phyloP scores from a whole-genome alignment of 2,797 vertebrate species.

The Tolypeutes matacus region DNA sequence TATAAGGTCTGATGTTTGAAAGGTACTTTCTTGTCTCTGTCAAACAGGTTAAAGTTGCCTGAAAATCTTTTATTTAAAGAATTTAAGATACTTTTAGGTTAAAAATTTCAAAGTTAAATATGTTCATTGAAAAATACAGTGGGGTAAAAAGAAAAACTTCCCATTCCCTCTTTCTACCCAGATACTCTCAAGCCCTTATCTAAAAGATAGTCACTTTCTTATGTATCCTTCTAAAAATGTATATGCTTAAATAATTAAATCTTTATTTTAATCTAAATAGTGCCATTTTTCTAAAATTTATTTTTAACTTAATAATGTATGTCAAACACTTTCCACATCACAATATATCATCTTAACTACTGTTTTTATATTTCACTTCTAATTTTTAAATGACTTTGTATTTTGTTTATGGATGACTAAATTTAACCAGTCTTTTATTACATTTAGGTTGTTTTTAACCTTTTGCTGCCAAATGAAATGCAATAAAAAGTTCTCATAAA shows the following conservation, averaged over 20 bases:
- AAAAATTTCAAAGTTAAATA: slow-evolving; percentile 20
- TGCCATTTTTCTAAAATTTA: slow-evolving; percentile 33
- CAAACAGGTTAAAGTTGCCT: neutral
- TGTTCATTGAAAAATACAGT: neutral
- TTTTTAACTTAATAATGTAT: neutral
- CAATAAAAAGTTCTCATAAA: neutral
- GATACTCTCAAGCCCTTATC: neutral
- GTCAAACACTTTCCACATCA: neutral
- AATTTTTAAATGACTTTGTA: neutral
- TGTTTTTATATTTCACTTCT: neutral
- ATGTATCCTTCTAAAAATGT: neutral
- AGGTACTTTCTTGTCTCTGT: neutral
- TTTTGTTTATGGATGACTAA: neutral
- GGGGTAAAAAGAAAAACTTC: neutral
- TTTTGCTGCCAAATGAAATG: neutral
- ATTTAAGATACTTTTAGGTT: neutral
- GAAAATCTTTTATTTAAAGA: neutral
- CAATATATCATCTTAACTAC: neutral
- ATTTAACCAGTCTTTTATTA: neutral
- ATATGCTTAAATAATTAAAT: neutral
- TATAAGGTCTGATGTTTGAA: neutral
- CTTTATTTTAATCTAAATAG: neutral
- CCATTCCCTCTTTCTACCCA: neutral
- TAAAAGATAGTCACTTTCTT: neutral
- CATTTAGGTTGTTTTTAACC: neutral